A percentile compares a stretch with the other conserved stretches of the same genome.
Conservation (phyloP, 2,888 invertebrate species). For the Meteorus colon region DNA sequence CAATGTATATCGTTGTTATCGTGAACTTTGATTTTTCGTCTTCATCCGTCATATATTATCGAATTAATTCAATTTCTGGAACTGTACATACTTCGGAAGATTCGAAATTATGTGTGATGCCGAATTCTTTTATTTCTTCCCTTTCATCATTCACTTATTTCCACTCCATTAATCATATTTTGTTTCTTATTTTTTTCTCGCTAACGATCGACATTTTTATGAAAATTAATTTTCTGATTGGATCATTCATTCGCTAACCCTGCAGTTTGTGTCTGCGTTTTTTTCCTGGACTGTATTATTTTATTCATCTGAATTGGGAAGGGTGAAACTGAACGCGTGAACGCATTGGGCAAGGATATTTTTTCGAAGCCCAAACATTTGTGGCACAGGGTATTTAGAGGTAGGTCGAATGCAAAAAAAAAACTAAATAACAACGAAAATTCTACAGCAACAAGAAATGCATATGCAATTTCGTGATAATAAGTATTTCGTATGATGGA, state of each 20-base stretch:
- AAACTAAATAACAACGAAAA: constrained; percentile 10
- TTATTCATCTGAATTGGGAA: constrained; percentile 69
- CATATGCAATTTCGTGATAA: background rate
- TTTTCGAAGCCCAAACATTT: constrained; percentile 58
- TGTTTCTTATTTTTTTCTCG: constrained; percentile 17
- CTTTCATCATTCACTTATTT: background rate
- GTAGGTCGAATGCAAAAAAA: constrained; percentile 59
- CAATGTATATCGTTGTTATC: background rate
- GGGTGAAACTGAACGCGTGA: constrained; percentile 63
- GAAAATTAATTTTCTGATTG: constrained; percentile 30
- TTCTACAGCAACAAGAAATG: background rate
- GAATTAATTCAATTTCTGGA: too few relatives aligned
- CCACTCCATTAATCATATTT: background rate
- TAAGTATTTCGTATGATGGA: background rate
- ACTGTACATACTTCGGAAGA: too few relatives aligned
- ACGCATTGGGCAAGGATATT: constrained; percentile 62
- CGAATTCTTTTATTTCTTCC: background rate
- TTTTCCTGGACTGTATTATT: constrained; percentile 55
- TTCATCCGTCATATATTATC: too few relatives aligned
- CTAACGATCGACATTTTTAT: constrained; percentile 21
- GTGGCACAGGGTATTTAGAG: constrained; percentile 56
- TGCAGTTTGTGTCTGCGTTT: constrained; percentile 63
- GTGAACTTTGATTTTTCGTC: too few relatives aligned
- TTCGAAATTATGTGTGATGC: background rate
- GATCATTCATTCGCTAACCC: constrained; percentile 31